Conservation (phyloP, 1,140 invertebrate genomes). For the Aphidius ervi region DNA sequence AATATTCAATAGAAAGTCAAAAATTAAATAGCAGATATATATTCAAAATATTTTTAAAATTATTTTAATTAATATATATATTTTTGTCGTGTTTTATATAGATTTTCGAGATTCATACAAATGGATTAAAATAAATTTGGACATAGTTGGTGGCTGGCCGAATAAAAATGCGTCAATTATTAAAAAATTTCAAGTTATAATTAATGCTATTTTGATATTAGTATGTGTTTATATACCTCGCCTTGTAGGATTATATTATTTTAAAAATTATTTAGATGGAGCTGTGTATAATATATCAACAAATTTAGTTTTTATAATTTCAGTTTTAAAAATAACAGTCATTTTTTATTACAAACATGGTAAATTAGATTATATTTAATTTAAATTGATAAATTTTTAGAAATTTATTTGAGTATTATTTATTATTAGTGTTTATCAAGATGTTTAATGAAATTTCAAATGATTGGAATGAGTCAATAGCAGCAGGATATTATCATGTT, state of each 20-base stretch:
- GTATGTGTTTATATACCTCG: conserved; percentile 1
- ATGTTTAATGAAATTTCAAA: conserved; percentile 21
- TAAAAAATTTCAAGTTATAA: background rate
- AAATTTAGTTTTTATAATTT: background rate
- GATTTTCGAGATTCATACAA: no score
- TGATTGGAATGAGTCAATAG: conserved; percentile 21
- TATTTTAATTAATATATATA: no score
- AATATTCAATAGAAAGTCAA: no score
- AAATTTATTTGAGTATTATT: background rate
- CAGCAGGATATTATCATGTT: conserved; percentile 3
- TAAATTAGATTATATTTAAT: background rate
- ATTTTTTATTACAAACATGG: conserved; percentile 16
- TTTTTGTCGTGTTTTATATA: no score
- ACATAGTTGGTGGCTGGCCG: conserved; percentile 16
- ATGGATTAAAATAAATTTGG: background rate
- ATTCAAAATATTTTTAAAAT: no score
- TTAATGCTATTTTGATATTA: background rate
- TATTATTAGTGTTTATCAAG: conserved; percentile 8
- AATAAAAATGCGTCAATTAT: conserved; percentile 3
- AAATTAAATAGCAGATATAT: no score
- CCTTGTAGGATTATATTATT: background rate
- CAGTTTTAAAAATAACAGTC: conserved; percentile 10
- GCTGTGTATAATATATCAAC: background rate
- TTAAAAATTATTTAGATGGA: background rate
- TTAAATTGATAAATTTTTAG: no score